A percentile compares a stretch with the other conserved stretches of the same genome.
Evolutionary conservation across 2,888 invertebrate genomes (phyloP).

Genomic region (Tuberolachnus salignus): DNA sequence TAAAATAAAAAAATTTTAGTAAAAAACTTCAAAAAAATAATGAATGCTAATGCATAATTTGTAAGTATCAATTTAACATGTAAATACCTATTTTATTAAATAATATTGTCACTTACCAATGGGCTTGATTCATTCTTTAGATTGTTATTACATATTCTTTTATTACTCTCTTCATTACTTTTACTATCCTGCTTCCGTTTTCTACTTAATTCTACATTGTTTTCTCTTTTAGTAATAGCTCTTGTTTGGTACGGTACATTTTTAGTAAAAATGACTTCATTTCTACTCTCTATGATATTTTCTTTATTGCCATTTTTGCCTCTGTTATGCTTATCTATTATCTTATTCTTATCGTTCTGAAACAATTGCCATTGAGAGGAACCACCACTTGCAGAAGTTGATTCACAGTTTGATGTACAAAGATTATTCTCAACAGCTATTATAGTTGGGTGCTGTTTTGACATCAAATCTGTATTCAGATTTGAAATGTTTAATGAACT

Average conservation of each 20-base stretch:
- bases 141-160: constrained; percentile 8
- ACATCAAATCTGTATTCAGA: not conserved
- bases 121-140: not conserved
- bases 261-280: not conserved
- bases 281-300: not conserved
- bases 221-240: constrained; percentile 40
- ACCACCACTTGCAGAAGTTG: constrained; percentile 7
- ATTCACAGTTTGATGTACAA: constrained; percentile 7
- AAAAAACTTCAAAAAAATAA: no score
- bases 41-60: no score
- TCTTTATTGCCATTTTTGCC: not conserved
- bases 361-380: constrained; percentile 26
- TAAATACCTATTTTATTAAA: no score
- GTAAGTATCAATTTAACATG: no score
- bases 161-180: not conserved
- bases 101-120: constrained; percentile 12
- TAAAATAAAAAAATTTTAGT: no score
- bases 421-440: not conserved
- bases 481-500: constrained; percentile 4
- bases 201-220: not conserved
- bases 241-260: constrained; percentile 36
- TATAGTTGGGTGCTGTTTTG: not conserved
- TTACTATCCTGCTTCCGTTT: constrained; percentile 33
- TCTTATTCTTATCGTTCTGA: constrained; percentile 34
- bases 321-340: not conserved